Conservation (phyloP, 2,113 vertebrate species). For the Brachirus orientalis region DNA sequence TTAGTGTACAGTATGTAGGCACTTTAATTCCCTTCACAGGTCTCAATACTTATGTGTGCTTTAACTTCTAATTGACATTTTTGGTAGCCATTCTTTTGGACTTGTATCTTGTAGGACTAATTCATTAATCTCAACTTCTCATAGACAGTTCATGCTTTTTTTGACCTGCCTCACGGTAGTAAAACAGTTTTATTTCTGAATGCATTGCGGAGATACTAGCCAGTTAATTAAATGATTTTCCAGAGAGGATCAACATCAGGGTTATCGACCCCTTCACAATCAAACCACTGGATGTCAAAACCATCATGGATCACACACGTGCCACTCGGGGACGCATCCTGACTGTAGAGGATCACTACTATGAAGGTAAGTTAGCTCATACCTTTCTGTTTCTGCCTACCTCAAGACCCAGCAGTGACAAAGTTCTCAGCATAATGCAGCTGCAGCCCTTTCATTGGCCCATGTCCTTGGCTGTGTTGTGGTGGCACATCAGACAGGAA, state of each 20-base stretch:
- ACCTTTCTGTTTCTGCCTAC: constrained; percentile 38
- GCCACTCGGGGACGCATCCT: constrained; percentile 91
- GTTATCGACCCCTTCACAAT: constrained; percentile 94
- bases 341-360: constrained; percentile 95
- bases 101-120: not conserved
- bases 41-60: too few relatives aligned
- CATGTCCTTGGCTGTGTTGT: constrained; percentile 25
- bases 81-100: too few relatives aligned
- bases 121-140: not conserved
- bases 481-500: constrained; percentile 43
- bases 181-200: not conserved
- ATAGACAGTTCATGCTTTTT: not conserved
- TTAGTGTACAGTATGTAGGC: too few relatives aligned
- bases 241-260: constrained; percentile 89
- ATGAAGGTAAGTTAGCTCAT: constrained; percentile 83
- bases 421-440: constrained; percentile 14
- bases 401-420: constrained; percentile 22
- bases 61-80: too few relatives aligned
- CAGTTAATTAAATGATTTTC: constrained; percentile 17
- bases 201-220: not conserved
- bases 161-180: not conserved
- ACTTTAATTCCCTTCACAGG: too few relatives aligned
- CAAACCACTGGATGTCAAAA: constrained; percentile 93
- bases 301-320: constrained; percentile 89
- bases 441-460: constrained; percentile 43